Conservation (phyloP, 2,113 vertebrate genomes). For the Jaculus jaculus region DNA sequence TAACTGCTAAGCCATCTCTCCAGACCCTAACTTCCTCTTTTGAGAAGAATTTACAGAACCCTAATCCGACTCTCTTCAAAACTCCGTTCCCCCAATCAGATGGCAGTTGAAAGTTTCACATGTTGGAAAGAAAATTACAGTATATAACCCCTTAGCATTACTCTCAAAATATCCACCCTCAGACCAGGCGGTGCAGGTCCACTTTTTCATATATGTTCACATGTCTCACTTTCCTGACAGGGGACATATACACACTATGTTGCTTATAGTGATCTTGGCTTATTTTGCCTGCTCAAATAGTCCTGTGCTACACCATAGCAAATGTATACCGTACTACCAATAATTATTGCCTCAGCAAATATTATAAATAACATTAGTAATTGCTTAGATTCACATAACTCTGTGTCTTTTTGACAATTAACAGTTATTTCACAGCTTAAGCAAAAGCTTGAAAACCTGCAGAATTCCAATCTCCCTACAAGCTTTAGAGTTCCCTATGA, state of each 20-base stretch:
- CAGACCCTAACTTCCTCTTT: constrained; percentile 65
- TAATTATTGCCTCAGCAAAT: not conserved
- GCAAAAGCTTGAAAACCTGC: constrained; percentile 95
- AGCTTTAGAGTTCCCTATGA: constrained; percentile 97
- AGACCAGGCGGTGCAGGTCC: not conserved
- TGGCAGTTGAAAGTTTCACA: constrained; percentile 20
- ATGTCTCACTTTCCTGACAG: not conserved
- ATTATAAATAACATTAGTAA: not conserved
- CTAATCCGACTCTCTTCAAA: not conserved
- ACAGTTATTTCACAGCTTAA: constrained; percentile 94
- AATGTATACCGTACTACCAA: not conserved
- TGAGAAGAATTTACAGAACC: constrained; percentile 48
- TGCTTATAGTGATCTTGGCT: not conserved
- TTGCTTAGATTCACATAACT: constrained; percentile 25
- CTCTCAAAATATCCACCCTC: not conserved
- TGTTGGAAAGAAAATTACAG: not conserved
- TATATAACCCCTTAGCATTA: not conserved
- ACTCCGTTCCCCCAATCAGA: constrained; percentile 31
- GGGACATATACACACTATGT: too few relatives aligned
- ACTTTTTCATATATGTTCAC: not conserved
- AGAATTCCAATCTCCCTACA: constrained; percentile 90
- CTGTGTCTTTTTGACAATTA: constrained; percentile 73
- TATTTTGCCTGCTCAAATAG: not conserved
- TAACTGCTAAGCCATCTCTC: too few relatives aligned
- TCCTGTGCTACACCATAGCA: not conserved